Percentiles rank a stretch among this genome's conserved stretches.
These are phyloP conservation scores for Pseudococcus longispinus DNA, from an alignment of 2,888 invertebrate genomes.

Conservation along the genomic window DNA sequence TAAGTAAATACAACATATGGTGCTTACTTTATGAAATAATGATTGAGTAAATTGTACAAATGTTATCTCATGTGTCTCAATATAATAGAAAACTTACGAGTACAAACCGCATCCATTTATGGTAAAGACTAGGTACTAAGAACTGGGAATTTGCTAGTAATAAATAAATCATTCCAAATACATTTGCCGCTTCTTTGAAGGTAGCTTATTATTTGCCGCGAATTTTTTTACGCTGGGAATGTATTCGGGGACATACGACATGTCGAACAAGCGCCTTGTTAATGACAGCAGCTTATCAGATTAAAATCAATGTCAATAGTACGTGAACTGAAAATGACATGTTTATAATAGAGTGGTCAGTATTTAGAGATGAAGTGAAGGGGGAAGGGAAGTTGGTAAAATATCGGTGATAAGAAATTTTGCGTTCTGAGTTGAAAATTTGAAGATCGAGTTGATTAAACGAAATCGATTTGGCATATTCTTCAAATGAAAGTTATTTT, in stretches of 20 bases:
- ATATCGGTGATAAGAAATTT: neutral
- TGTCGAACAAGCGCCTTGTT: slow-evolving; percentile 28
- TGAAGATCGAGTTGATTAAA: neutral
- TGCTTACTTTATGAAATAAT: slow-evolving; percentile 34
- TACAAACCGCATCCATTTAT: slow-evolving; percentile 45
- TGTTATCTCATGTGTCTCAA: slow-evolving; percentile 35
- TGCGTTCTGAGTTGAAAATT: neutral
- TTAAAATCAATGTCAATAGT: neutral
- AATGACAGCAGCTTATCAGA: neutral
- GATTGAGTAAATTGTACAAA: slow-evolving; percentile 37
- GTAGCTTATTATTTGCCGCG: slow-evolving; percentile 12
- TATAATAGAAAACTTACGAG: slow-evolving; percentile 50
- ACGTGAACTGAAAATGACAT: neutral
- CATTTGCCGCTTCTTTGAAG: slow-evolving; percentile 43
- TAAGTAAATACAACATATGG: slow-evolving; percentile 40
- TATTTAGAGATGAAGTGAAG: neutral
- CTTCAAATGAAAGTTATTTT: too few relatives aligned
- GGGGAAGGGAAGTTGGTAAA: neutral
- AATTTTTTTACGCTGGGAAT: neutral
- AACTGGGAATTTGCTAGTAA: slow-evolving; percentile 36
- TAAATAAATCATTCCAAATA: slow-evolving; percentile 32
- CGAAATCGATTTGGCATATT: too few relatives aligned
- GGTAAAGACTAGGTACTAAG: slow-evolving; percentile 48
- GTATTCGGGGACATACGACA: slow-evolving; percentile 24
- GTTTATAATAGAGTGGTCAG: neutral